Evolutionary conservation across 2,797 vertebrate species (phyloP), one percentile per base, ranked within the genome.

Genomic region (Champsocephalus gunnari): DNA sequence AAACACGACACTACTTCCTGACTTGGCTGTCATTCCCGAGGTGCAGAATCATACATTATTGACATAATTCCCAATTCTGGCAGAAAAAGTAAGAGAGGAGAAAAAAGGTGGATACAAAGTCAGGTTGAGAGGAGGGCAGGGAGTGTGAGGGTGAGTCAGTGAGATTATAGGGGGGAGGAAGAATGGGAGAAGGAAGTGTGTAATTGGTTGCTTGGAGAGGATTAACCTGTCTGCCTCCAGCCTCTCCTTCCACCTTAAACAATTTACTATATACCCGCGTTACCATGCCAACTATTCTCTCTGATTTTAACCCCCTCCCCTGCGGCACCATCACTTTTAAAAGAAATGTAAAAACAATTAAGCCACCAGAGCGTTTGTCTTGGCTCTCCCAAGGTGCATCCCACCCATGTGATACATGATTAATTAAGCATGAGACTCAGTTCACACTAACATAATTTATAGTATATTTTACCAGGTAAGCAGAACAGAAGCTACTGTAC

Each of bases 151-250:
- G 74, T 88, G 91, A 89, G 83, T 92, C 86, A 87, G 51, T 53
- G 71, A 82, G 79, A 90, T 88, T 79, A 88, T 66, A 87, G 1
- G 0, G 51, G 76, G 80, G 77, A 79, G 77, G 83, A 79, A 79
- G 80, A 79, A 80, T 65, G 77, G 70, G 71, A 79, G 75, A 82
- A 74, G 64, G 84, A 81, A 82, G 82, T 75, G 73, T 87, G 80
- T 89, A 92, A 91, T 92, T 89, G 89, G 92, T 80, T 90, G 85
- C 89, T 79, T 75, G 71, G 71, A 87, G 84, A 88, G 90, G 93
- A 94, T 94, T 93, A 94, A 93, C 88, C 85, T 87, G 89, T 93
- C 91, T 89, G 89, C 89, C 86, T 91, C 65, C 79, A 87, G 89
- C 79, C 84, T 91, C 88, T 84, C 87, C 81, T 81, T 69, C 59